Evolutionary conservation across 2,113 vertebrate genomes (phyloP).

Genomic region (Peucedramus taeniatus): DNA sequence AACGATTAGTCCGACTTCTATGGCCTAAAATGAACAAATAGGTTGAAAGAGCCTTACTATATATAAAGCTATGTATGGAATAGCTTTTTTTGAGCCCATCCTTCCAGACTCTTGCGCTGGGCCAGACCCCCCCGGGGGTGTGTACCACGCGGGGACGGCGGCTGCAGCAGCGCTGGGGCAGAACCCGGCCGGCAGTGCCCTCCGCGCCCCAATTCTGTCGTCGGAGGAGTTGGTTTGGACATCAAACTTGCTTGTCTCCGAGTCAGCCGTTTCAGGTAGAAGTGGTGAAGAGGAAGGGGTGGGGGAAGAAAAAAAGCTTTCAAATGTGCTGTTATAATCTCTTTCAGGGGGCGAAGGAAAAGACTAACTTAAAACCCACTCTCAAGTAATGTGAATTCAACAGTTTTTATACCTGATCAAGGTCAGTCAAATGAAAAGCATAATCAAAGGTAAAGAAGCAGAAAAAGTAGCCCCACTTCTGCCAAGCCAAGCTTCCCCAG

Average conservation of each 20-base stretch:
- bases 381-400: background rate
- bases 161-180: no score
- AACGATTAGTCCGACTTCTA: background rate
- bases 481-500: background rate
- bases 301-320: background rate
- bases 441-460: background rate
- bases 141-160: rapidly evolving
- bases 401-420: background rate
- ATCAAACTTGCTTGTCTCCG: background rate
- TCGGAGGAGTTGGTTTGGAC: no score
- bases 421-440: background rate
- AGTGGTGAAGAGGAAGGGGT: background rate
- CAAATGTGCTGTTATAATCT: background rate
- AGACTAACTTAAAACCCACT: background rate
- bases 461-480: background rate
- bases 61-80: background rate
- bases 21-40: background rate
- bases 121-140: background rate
- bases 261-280: background rate
- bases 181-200: rapidly evolving
- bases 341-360: background rate
- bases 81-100: background rate
- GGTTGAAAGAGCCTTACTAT: background rate
- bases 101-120: background rate
- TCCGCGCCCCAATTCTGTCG: rapidly evolving